Conservation (phyloP, 2,113 vertebrate genomes). For the Eurypyga helias region DNA sequence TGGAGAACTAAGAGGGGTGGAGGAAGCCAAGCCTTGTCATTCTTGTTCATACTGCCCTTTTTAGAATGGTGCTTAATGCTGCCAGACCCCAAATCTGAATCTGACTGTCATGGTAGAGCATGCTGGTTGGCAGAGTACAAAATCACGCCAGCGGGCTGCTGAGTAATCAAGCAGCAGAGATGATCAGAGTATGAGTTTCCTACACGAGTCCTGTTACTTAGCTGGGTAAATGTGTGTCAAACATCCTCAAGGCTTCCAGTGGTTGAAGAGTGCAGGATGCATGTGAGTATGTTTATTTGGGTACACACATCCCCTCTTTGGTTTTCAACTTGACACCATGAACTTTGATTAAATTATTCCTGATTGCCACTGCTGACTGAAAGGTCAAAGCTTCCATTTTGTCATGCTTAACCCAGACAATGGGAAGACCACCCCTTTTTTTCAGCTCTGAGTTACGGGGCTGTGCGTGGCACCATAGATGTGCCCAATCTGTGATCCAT, state of each 20-base stretch:
- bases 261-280: not conserved
- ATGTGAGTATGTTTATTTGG: not conserved
- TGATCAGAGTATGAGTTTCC: not conserved
- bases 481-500: not conserved
- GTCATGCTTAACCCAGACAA: not conserved
- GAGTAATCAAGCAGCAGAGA: not conserved
- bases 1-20: not conserved
- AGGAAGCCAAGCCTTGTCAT: not conserved
- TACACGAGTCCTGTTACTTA: rapidly evolving
- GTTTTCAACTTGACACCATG: not conserved
- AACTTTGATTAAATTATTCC: not conserved
- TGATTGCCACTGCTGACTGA: not conserved
- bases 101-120: not conserved
- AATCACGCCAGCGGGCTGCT: not conserved
- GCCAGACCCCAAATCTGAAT: not conserved
- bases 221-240: not conserved
- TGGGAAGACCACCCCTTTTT: not conserved
- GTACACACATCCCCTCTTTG: not conserved
- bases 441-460: not conserved
- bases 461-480: not conserved
- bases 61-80: not conserved
- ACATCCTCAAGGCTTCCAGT: not conserved
- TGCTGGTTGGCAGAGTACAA: not conserved
- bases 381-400: not conserved
- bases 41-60: not conserved